A percentile compares a stretch with the other conserved stretches of the same genome.
Evolutionary conservation across 2,888 invertebrate genomes (phyloP).

Genomic region (Diarsia brunnea): DNA sequence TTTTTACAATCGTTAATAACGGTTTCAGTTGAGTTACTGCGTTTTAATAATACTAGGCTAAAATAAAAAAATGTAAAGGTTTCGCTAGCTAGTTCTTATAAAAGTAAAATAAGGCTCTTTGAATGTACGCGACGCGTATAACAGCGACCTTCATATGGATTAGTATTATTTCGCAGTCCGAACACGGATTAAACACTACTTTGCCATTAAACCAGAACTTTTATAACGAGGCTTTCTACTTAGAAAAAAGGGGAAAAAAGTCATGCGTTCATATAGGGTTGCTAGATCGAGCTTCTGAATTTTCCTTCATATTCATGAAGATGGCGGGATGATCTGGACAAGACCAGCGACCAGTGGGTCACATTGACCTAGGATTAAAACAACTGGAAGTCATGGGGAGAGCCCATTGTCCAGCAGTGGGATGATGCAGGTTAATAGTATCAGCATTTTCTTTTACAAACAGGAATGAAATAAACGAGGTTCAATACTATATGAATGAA

Average conservation of each 20-base stretch:
- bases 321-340: too few species aligned
- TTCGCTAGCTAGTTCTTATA: conserved; percentile 16
- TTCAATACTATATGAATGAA: not conserved
- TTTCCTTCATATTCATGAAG: not conserved
- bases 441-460: not conserved
- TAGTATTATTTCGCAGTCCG: conserved; percentile 62
- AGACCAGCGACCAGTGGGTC: too few species aligned
- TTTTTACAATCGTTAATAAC: conserved; percentile 28
- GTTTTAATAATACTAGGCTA: conserved; percentile 29
- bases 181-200: conserved; percentile 66
- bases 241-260: conserved; percentile 44
- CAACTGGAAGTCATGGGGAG: too few species aligned
- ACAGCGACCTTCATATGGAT: conserved; percentile 49
- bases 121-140: conserved; percentile 42
- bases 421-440: too few species aligned
- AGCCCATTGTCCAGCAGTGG: too few species aligned
- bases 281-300: not conserved
- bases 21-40: conserved; percentile 13
- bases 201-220: conserved; percentile 62
- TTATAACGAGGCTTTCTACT: conserved; percentile 65
- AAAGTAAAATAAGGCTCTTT: conserved; percentile 38
- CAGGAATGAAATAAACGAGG: not conserved
- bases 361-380: too few species aligned
- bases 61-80: conserved; percentile 1
- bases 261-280: conserved; percentile 49